phyloP scores from a whole-genome alignment of 2,888 invertebrate species.

The Labia minor region DNA sequence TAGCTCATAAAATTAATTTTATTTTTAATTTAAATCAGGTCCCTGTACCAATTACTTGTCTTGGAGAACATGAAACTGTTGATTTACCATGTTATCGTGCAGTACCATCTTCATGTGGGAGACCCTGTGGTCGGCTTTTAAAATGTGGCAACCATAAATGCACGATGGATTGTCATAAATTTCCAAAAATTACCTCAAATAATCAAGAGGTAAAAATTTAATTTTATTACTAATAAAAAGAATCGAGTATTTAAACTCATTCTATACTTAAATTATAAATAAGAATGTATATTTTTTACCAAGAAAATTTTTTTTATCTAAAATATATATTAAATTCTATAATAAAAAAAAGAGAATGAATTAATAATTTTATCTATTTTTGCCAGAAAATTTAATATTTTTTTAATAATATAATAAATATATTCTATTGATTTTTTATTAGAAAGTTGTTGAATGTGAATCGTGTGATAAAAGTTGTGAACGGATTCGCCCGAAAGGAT shows the following conservation, averaged over 20 bases:
- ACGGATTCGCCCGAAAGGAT: conserved; percentile 56
- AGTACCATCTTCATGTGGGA: conserved; percentile 62
- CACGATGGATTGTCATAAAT: conserved; percentile 55
- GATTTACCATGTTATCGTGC: conserved; percentile 60
- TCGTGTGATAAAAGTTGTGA: conserved; percentile 49
- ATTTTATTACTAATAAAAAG: too few species aligned
- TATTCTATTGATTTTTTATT: conserved; percentile 15
- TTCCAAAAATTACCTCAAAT: not conserved
- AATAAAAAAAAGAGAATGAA: too few species aligned
- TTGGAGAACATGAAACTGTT: conserved; percentile 60
- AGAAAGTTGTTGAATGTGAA: conserved; percentile 44
- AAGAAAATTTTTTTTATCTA: too few species aligned
- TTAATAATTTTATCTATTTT: too few species aligned
- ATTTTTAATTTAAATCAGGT: conserved; percentile 40
- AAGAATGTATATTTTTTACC: too few species aligned
- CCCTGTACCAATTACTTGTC: conserved; percentile 57
- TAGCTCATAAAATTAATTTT: not conserved
- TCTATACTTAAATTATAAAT: too few species aligned
- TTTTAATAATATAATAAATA: not conserved
- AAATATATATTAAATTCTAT: too few species aligned
- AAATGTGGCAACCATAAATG: conserved; percentile 73
- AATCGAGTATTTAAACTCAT: too few species aligned
- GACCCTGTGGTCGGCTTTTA: conserved; percentile 60
- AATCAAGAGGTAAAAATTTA: too few species aligned
- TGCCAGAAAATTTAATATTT: too few species aligned